Percentiles rank a stretch among this genome's conserved stretches.
phyloP scores from a whole-genome alignment of 2,888 invertebrate species.

The Melanostoma mellinum region DNA sequence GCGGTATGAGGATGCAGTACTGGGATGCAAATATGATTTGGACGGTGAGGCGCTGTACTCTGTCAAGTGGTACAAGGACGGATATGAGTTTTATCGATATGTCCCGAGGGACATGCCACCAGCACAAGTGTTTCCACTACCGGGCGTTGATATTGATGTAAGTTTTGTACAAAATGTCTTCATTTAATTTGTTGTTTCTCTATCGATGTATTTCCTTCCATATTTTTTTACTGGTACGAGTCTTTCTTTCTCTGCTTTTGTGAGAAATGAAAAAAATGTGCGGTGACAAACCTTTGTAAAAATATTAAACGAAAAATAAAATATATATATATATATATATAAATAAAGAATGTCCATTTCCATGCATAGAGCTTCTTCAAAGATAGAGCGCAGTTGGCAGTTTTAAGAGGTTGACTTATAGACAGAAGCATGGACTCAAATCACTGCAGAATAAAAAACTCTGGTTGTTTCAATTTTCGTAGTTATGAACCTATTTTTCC shows the following conservation, averaged over 20 bases:
- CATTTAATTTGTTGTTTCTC: conserved; percentile 10
- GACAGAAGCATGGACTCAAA: no score
- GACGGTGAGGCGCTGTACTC: conserved; percentile 92
- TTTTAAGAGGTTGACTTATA: no score
- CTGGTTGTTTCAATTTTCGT: no score
- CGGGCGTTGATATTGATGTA: conserved; percentile 93
- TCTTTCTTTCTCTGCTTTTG: conserved; percentile 12
- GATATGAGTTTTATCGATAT: conserved; percentile 93
- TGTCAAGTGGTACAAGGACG: conserved; percentile 96
- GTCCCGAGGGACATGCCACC: conserved; percentile 92
- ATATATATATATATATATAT: no score
- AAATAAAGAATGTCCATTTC: no score
- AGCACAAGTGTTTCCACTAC: conserved; percentile 89
- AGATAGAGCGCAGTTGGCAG: no score
- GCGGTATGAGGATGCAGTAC: conserved; percentile 88
- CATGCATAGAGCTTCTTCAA: no score
- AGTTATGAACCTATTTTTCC: no score
- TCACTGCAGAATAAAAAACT: no score
- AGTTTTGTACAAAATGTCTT: conserved; percentile 82
- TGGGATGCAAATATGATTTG: conserved; percentile 92
- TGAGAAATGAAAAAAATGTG: background rate
- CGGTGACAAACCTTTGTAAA: no score
- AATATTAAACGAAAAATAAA: no score
- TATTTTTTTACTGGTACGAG: conserved; percentile 22
- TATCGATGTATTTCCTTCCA: conserved; percentile 13